A percentile compares a stretch with the other conserved stretches of the same genome.
These are phyloP conservation scores for Epizoanthus stellaris DNA, from an alignment of 92 coral and sea anemone genomes.

Conservation along the genomic window DNA sequence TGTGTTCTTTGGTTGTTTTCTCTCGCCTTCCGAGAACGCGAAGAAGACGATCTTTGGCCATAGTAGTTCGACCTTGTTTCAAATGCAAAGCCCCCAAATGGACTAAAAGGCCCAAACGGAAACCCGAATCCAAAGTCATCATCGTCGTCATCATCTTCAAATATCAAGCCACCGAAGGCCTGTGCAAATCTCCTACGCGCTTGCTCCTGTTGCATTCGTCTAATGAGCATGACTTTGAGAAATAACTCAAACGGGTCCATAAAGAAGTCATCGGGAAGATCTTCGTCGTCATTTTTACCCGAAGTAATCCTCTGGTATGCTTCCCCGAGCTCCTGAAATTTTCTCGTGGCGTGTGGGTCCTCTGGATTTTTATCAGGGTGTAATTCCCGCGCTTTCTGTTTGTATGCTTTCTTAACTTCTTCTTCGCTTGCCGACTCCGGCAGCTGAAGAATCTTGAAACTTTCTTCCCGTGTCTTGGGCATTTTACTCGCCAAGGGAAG, in stretches of 20 bases:
- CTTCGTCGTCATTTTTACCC: slow-evolving; percentile 41
- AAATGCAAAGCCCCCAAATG: slow-evolving; percentile 22
- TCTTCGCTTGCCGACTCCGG: slow-evolving; percentile 70
- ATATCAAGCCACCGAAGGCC: slow-evolving; percentile 36
- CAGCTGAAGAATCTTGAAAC: slow-evolving; percentile 72
- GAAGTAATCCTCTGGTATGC: slow-evolving; percentile 69
- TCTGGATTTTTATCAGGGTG: slow-evolving; percentile 84
- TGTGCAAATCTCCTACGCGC: slow-evolving; percentile 48
- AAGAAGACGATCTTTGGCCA: slow-evolving; percentile 3
- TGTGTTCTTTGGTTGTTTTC: slow-evolving; percentile 3
- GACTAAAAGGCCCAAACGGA: slow-evolving; percentile 26
- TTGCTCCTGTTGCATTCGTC: slow-evolving; percentile 47
- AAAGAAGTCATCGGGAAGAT: slow-evolving; percentile 45
- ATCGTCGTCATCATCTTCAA: slow-evolving; percentile 45
- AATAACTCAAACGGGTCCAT: slow-evolving; percentile 55
- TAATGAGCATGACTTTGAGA: slow-evolving; percentile 55
- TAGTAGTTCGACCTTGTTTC: not conserved
- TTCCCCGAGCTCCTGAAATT: slow-evolving; percentile 72
- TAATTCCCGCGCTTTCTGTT: slow-evolving; percentile 77
- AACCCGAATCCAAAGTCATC: slow-evolving; percentile 36
- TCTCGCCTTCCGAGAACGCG: slow-evolving; percentile 19
- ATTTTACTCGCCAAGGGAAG: slow-evolving; percentile 1
- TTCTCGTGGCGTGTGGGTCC: slow-evolving; percentile 68
- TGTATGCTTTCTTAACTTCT: slow-evolving; percentile 73
- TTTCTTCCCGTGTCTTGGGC: slow-evolving; percentile 70